Evolutionary conservation across 2,888 invertebrate species (phyloP).

Genomic region (Polyploca ridens): DNA sequence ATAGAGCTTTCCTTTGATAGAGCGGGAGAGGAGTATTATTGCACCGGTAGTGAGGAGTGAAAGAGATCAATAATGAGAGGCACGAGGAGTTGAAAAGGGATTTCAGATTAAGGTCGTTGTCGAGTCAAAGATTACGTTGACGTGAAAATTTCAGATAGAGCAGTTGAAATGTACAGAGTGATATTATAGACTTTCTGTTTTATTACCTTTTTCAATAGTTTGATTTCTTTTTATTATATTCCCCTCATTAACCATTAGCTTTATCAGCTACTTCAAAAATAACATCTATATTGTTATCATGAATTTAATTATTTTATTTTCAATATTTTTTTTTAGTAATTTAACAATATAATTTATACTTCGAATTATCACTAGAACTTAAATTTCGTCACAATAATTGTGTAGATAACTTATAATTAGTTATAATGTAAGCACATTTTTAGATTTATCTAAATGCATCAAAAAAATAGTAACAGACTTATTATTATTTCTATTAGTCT

Average conservation of each 20-base stretch:
- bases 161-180: slow-evolving; percentile 13
- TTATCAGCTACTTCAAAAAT: background rate
- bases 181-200: no score
- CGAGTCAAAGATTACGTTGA: slow-evolving; percentile 73
- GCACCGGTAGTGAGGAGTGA: slow-evolving; percentile 85
- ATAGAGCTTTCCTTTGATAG: slow-evolving; percentile 41
- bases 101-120: slow-evolving; percentile 85
- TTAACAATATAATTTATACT: no score
- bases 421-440: no score
- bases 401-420: no score
- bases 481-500: background rate
- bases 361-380: no score
- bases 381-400: no score
- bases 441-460: no score
- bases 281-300: background rate
- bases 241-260: background rate
- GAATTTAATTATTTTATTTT: background rate
- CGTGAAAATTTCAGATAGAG: slow-evolving; percentile 60
- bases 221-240: background rate
- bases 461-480: no score
- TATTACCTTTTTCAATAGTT: background rate
- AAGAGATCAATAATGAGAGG: slow-evolving; percentile 85
- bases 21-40: slow-evolving; percentile 69
- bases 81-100: slow-evolving; percentile 85
- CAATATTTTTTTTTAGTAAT: background rate